Evolutionary conservation across 2,888 invertebrate genomes (phyloP).

Genomic region (Oxycera nigricornis): DNA sequence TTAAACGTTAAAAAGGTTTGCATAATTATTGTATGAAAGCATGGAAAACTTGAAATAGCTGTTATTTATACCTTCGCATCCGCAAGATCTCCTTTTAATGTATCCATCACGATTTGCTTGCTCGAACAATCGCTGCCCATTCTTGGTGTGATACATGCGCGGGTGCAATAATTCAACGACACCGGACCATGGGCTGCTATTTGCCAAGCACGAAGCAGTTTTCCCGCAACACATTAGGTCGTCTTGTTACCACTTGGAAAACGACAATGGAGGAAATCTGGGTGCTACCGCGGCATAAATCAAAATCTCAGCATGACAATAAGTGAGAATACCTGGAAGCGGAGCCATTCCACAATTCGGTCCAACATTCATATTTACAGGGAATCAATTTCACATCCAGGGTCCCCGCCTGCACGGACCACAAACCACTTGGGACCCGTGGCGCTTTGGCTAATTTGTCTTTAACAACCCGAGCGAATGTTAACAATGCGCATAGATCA

Average conservation of each 20-base stretch:
- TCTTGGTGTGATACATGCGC: background rate
- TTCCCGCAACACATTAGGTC: background rate
- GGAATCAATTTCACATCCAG: conserved; percentile 13
- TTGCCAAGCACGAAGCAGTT: background rate
- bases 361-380: background rate
- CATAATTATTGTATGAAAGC: no score
- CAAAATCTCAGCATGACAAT: conserved; percentile 40
- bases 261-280: conserved; percentile 27
- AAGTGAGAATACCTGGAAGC: background rate
- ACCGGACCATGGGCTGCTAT: background rate
- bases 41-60: no score
- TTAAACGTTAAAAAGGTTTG: no score
- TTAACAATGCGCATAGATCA: conserved; percentile 32
- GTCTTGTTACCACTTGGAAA: conserved; percentile 17
- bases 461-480: conserved; percentile 18
- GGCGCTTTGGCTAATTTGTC: conserved; percentile 34
- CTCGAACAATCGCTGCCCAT: background rate
- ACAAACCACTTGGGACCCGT: conserved; percentile 20
- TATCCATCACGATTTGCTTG: conserved; percentile 14
- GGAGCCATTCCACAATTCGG: conserved; percentile 15
- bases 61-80: no score
- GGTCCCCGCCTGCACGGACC: conserved; percentile 8
- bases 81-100: background rate
- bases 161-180: conserved; percentile 15
- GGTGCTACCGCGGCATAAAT: conserved; percentile 33